phyloP scores from a whole-genome alignment of 2,888 invertebrate genomes.

The Melinaea marsaeus region DNA sequence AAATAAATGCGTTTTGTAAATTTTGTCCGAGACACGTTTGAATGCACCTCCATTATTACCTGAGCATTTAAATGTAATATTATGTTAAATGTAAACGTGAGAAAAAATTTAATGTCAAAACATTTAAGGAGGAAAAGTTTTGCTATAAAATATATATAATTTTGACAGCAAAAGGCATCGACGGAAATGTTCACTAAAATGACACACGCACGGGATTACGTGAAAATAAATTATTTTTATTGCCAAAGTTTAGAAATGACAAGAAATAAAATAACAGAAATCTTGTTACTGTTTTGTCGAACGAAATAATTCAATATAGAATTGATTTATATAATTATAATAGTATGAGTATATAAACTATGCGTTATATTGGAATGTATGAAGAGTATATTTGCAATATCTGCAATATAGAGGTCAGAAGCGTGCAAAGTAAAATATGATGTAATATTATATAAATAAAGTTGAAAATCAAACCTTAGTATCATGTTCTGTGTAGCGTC shows the following conservation, averaged over 20 bases:
- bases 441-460: conserved; percentile 47
- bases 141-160: conserved; percentile 31
- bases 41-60: conserved; percentile 24
- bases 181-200: conserved; percentile 2
- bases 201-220: background rate
- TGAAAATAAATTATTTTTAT: background rate
- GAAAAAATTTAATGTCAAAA: conserved; percentile 29
- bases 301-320: background rate
- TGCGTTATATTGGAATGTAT: background rate
- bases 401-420: conserved; percentile 5
- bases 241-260: background rate
- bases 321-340: background rate
- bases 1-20: conserved; percentile 48
- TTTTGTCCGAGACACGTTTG: conserved; percentile 35
- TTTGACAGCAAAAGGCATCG: conserved; percentile 22
- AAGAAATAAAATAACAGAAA: background rate
- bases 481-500: conserved; percentile 75
- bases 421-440: conserved; percentile 15
- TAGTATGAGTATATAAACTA: background rate
- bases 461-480: conserved; percentile 73
- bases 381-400: conserved; percentile 2
- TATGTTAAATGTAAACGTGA: conserved; percentile 29
- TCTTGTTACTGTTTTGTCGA: background rate
- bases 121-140: conserved; percentile 29
- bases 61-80: conserved; percentile 26